These are phyloP conservation scores for Thymelicus lineola DNA, from an alignment of 2,888 invertebrate species.

Conservation along the genomic window DNA sequence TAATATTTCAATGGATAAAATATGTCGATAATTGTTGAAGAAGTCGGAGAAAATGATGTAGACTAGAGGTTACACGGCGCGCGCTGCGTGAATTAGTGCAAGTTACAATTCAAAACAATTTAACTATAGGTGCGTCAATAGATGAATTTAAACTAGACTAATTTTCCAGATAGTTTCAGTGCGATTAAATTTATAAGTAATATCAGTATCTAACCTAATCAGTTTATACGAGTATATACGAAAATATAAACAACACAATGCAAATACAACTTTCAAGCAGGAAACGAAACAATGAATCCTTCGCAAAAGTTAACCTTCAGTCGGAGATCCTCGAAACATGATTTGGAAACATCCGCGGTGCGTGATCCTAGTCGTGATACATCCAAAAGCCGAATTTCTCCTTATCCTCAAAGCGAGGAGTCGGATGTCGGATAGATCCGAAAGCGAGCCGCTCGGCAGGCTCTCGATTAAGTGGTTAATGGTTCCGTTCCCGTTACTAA, in stretches of 20 bases:
- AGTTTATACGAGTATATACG: too few species aligned
- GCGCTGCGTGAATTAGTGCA: too few species aligned
- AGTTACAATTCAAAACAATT: too few species aligned
- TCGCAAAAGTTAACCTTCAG: neutral
- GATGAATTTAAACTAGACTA: too few species aligned
- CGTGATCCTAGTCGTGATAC: neutral
- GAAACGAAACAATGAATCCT: neutral
- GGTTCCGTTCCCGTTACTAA: slow-evolving; percentile 52
- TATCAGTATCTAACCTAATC: too few species aligned
- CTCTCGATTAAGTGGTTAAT: slow-evolving; percentile 51
- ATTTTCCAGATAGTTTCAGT: too few species aligned
- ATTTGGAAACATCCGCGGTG: neutral
- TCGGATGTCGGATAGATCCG: neutral
- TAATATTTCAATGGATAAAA: too few species aligned
- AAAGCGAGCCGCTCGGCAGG: neutral
- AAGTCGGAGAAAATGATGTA: too few species aligned
- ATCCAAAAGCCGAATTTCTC: neutral
- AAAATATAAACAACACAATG: neutral
- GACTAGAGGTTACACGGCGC: too few species aligned
- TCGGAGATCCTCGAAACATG: neutral
- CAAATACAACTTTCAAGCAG: neutral
- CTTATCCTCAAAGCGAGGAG: neutral
- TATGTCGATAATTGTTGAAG: too few species aligned
- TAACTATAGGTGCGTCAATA: too few species aligned
- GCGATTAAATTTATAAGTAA: too few species aligned